Evolutionary conservation across 1,140 invertebrate species (phyloP).

Genomic region (Aphidius ervi): DNA sequence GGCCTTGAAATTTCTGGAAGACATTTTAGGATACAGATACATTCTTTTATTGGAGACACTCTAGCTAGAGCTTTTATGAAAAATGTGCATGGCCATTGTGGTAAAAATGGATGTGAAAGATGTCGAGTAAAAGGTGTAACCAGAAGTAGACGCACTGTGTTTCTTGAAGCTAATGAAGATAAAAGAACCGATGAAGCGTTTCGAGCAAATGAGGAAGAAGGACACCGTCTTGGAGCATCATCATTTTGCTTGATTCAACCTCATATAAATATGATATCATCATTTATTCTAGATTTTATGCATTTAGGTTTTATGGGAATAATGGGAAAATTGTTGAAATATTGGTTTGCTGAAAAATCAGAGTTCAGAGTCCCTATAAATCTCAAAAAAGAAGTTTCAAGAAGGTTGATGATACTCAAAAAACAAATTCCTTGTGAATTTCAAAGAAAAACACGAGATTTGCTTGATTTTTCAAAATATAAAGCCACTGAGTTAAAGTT

Average conservation of each 20-base stretch:
- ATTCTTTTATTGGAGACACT: slow-evolving; percentile 17
- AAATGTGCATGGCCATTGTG: slow-evolving; percentile 13
- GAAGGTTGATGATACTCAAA: slow-evolving; percentile 12
- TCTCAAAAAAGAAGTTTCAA: slow-evolving; percentile 10
- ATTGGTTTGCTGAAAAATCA: slow-evolving; percentile 2
- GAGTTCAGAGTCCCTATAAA: slow-evolving; percentile 2
- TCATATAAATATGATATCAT: slow-evolving; percentile 10
- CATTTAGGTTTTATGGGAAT: slow-evolving; percentile 13
- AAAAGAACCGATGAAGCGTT: slow-evolving; percentile 15
- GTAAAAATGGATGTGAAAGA: slow-evolving; percentile 16
- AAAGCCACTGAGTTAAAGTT: slow-evolving; percentile 19
- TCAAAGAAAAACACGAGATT: slow-evolving; percentile 13
- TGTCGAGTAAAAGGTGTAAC: slow-evolving; percentile 14
- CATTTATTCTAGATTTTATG: slow-evolving; percentile 15
- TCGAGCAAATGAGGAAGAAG: neutral
- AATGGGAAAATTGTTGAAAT: slow-evolving; percentile 13
- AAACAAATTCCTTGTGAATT: slow-evolving; percentile 11
- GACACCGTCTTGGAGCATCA: slow-evolving; percentile 12
- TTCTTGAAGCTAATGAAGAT: slow-evolving; percentile 5
- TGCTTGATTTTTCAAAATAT: slow-evolving; percentile 11
- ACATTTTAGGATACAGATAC: slow-evolving; percentile 11
- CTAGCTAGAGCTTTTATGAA: slow-evolving; percentile 17
- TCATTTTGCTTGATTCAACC: slow-evolving; percentile 15
- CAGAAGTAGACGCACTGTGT: slow-evolving; percentile 4
- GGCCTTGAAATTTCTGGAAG: slow-evolving; percentile 15